Percentiles rank a stretch among this genome's conserved stretches.
Conservation (phyloP, 64 coral and sea anemone genomes). For the Catalaphyllia jardinei region DNA sequence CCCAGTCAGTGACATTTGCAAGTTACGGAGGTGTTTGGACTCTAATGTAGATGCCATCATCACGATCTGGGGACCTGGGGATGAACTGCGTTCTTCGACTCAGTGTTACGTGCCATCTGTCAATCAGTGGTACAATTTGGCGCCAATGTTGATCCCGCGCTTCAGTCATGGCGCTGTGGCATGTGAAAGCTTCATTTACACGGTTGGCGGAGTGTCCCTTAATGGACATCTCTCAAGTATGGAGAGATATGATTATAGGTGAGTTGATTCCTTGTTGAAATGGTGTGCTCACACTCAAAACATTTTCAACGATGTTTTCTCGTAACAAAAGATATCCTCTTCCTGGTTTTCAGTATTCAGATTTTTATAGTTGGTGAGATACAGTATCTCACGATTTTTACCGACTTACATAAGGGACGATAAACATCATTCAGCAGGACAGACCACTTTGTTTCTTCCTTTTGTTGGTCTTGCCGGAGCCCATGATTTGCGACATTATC, state of each 20-base stretch:
- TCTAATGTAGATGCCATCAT: slow-evolving; percentile 73
- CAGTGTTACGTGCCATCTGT: slow-evolving; percentile 77
- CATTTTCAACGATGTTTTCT: too few species aligned
- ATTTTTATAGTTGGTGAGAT: too few species aligned
- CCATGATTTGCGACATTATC: too few species aligned
- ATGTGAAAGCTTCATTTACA: slow-evolving; percentile 89
- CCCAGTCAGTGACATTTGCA: slow-evolving; percentile 36
- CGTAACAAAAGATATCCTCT: too few species aligned
- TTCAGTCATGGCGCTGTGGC: slow-evolving; percentile 84
- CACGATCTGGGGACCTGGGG: slow-evolving; percentile 96
- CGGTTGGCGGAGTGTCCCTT: slow-evolving; percentile 79
- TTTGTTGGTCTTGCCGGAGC: too few species aligned
- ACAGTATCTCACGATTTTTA: too few species aligned
- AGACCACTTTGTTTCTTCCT: too few species aligned
- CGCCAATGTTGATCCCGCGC: slow-evolving; percentile 86
- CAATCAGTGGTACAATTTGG: slow-evolving; percentile 87
- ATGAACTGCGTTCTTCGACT: slow-evolving; percentile 88
- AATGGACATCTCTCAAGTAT: slow-evolving; percentile 90
- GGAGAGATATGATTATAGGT: slow-evolving; percentile 85
- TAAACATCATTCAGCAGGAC: too few species aligned
- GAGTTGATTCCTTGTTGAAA: not conserved
- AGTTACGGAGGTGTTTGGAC: slow-evolving; percentile 43
- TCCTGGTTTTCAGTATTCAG: too few species aligned
- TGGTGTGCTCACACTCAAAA: too few species aligned
- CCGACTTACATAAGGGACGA: too few species aligned